Percentiles rank a stretch among this genome's conserved stretches.
Conservation (phyloP, 2,888 invertebrate species). For the Neuroscelio doddi region DNA sequence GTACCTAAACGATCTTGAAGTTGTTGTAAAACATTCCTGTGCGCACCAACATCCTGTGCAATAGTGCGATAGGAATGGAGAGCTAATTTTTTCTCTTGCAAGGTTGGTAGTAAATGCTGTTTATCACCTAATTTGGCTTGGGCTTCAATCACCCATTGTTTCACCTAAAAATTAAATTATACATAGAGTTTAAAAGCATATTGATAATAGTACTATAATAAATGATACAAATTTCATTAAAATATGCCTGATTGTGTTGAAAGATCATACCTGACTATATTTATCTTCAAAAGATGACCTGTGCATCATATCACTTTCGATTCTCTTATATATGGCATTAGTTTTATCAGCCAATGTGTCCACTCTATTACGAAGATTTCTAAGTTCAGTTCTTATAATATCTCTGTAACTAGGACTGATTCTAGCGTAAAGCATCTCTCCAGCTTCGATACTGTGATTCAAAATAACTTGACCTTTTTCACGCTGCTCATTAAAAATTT, state of each 20-base stretch:
- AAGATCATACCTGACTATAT: slow-evolving; percentile 77
- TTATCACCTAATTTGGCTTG: slow-evolving; percentile 83
- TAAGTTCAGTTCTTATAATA: slow-evolving; percentile 84
- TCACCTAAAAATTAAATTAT: slow-evolving; percentile 74
- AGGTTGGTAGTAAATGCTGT: slow-evolving; percentile 82
- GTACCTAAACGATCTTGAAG: slow-evolving; percentile 86
- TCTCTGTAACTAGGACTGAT: slow-evolving; percentile 92
- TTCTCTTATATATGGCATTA: slow-evolving; percentile 87
- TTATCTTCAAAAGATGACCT: slow-evolving; percentile 95
- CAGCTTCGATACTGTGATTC: slow-evolving; percentile 87
- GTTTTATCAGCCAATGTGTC: slow-evolving; percentile 89
- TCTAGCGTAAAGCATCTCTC: slow-evolving; percentile 90
- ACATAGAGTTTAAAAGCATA: no score
- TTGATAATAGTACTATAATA: no score
- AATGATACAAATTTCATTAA: no score
- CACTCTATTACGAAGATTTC: slow-evolving; percentile 85
- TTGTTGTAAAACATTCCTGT: slow-evolving; percentile 88
- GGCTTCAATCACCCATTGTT: slow-evolving; percentile 88
- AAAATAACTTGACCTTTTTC: slow-evolving; percentile 86
- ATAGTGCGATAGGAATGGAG: slow-evolving; percentile 86
- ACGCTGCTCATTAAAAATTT: slow-evolving; percentile 81
- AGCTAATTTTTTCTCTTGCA: slow-evolving; percentile 91
- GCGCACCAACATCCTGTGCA: slow-evolving; percentile 89
- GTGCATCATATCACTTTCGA: slow-evolving; percentile 91
- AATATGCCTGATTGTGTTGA: background rate